Percentiles rank a stretch among this genome's conserved stretches.
Conservation (phyloP, 2,113 vertebrate genomes). For the Monopterus albus region DNA sequence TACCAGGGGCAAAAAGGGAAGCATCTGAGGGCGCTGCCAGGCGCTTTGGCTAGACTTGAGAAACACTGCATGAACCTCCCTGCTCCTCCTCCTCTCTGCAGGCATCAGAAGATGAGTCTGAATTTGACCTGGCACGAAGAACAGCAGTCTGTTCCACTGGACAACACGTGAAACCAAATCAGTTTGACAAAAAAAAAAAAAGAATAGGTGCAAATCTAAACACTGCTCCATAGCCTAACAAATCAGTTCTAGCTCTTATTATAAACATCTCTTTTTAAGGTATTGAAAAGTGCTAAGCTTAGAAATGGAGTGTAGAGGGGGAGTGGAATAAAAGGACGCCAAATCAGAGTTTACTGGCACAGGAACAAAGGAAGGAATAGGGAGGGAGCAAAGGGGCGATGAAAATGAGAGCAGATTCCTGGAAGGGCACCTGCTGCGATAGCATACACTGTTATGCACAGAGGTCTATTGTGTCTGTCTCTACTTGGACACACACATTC, state of each 20-base stretch:
- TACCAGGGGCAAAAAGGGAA: conserved; percentile 45
- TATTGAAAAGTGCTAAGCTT: conserved; percentile 67
- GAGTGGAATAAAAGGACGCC: conserved; percentile 43
- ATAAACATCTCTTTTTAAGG: conserved; percentile 82
- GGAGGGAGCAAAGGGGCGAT: conserved; percentile 23
- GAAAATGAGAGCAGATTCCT: conserved; percentile 72
- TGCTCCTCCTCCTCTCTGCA: conserved; percentile 29
- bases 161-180: conserved; percentile 61
- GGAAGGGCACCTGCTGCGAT: conserved; percentile 71
- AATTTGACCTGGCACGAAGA: conserved; percentile 54
- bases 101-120: conserved; percentile 50
- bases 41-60: conserved; percentile 60
- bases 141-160: conserved; percentile 36
- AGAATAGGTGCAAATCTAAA: conserved; percentile 59
- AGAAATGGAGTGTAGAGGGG: conserved; percentile 41
- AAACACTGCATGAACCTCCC: conserved; percentile 44
- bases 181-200: conserved; percentile 40
- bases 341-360: conserved; percentile 58
- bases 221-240: conserved; percentile 53
- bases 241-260: conserved; percentile 49
- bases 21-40: conserved; percentile 57
- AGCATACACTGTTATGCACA: conserved; percentile 47
- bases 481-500: conserved; percentile 11
- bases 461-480: conserved; percentile 44
- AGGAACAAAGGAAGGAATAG: conserved; percentile 52